A percentile compares a stretch with the other conserved stretches of the same genome.
Conservation (phyloP, 2,113 vertebrate genomes). For the Haplotaxodon microlepis region DNA sequence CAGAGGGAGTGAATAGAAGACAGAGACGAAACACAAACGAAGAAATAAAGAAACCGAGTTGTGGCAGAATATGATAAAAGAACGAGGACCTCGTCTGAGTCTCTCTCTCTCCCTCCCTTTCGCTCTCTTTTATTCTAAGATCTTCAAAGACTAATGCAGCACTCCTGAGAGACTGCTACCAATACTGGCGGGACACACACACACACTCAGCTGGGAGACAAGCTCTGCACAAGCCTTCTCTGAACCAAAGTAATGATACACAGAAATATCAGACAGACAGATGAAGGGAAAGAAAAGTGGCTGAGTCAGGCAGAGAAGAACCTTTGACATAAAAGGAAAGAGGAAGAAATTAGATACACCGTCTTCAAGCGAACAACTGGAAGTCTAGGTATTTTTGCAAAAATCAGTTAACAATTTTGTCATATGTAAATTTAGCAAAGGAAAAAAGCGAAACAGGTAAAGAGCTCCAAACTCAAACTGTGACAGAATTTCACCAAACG, state of each 20-base stretch:
- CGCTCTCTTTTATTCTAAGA: constrained; percentile 19
- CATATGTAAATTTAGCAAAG: neutral
- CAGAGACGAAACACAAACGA: constrained; percentile 15
- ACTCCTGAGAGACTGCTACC: constrained; percentile 40
- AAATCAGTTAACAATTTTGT: neutral
- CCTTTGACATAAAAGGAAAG: neutral
- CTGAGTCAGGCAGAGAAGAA: neutral
- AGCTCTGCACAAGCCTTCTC: constrained; percentile 12
- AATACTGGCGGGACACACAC: neutral
- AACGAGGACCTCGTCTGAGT: neutral
- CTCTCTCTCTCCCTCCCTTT: neutral
- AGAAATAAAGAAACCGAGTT: constrained; percentile 6
- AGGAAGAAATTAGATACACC: neutral
- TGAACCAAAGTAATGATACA: constrained; percentile 39
- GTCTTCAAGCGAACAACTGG: neutral
- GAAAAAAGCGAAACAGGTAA: neutral
- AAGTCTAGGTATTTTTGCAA: neutral
- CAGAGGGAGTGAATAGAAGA: constrained; percentile 30
- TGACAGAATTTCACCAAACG: neutral
- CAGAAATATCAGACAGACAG: constrained; percentile 12
- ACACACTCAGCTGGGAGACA: constrained; percentile 20
- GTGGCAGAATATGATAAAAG: neutral
- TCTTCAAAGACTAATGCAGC: constrained; percentile 52
- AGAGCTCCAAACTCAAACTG: neutral
- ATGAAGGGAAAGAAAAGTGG: constrained; percentile 3